phyloP scores from a whole-genome alignment of 2,113 vertebrate genomes.

The Halcyon malimbica region DNA sequence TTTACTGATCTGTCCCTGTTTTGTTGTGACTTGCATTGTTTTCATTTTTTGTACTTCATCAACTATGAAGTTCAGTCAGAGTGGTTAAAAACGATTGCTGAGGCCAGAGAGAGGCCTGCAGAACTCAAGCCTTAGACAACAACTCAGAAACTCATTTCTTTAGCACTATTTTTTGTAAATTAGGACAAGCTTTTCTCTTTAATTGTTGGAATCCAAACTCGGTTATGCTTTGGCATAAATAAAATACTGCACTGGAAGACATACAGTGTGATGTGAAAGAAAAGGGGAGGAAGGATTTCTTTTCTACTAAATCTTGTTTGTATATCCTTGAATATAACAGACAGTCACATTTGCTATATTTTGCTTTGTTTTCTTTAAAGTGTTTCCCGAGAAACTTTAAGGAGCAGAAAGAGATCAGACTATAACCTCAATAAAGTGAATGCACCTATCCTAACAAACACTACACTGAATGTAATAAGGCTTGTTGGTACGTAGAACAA shows the following conservation, averaged over 20 bases:
- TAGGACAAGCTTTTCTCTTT: background rate
- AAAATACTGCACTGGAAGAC: background rate
- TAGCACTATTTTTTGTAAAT: background rate
- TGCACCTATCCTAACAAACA: conserved; percentile 96
- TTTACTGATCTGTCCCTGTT: background rate
- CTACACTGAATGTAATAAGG: conserved; percentile 95
- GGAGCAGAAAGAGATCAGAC: conserved; percentile 92
- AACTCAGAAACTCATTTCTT: background rate
- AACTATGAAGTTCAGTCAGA: background rate
- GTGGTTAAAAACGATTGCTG: background rate
- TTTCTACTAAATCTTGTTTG: background rate
- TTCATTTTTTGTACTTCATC: background rate
- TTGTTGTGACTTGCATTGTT: background rate
- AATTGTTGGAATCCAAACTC: background rate
- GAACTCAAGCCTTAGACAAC: background rate
- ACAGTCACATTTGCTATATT: background rate
- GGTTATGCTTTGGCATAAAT: background rate
- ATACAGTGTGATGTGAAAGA: background rate
- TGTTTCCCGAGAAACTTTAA: conserved; percentile 89
- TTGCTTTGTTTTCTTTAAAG: conserved; percentile 72
- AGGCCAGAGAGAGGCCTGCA: background rate
- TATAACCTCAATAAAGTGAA: conserved; percentile 94
- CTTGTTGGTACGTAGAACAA: conserved; percentile 90
- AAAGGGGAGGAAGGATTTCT: background rate
- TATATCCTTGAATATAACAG: background rate